These are phyloP conservation scores for Drosophila leonis DNA, from an alignment of 2,888 invertebrate genomes.

Conservation along the genomic window DNA sequence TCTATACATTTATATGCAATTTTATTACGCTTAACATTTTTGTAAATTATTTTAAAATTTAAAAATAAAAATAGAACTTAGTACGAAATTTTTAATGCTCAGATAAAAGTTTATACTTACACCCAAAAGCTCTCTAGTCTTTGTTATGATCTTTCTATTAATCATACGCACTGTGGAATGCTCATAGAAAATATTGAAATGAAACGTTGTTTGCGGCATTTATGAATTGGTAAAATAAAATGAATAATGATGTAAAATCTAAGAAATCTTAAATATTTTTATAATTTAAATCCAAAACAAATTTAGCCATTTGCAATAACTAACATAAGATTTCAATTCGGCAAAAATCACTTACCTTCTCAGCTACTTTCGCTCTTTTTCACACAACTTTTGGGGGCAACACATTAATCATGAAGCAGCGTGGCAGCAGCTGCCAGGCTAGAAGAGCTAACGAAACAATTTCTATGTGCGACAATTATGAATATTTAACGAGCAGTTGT, in stretches of 20 bases:
- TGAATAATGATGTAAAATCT: not conserved
- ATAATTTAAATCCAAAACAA: not conserved
- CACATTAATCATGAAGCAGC: constrained; percentile 44
- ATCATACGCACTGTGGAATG: no score
- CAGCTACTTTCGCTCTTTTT: not conserved
- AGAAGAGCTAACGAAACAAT: not conserved
- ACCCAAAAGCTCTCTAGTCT: no score
- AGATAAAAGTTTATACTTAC: no score
- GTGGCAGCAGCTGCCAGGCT: constrained; percentile 16
- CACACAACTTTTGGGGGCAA: not conserved
- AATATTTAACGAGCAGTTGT: constrained; percentile 3
- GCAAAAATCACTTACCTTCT: not conserved
- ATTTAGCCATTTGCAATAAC: not conserved
- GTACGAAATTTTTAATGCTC: no score
- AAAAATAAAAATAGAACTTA: no score
- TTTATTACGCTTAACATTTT: no score
- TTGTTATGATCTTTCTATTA: no score
- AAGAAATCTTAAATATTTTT: not conserved
- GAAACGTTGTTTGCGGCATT: no score
- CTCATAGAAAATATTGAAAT: not conserved
- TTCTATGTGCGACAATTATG: constrained; percentile 4
- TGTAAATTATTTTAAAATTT: no score
- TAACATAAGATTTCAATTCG: not conserved
- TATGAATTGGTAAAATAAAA: no score
- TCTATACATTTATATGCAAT: no score